A percentile compares a stretch with the other conserved stretches of the same genome.
phyloP scores from a whole-genome alignment of 2,888 invertebrate species.

The Labia minor region DNA sequence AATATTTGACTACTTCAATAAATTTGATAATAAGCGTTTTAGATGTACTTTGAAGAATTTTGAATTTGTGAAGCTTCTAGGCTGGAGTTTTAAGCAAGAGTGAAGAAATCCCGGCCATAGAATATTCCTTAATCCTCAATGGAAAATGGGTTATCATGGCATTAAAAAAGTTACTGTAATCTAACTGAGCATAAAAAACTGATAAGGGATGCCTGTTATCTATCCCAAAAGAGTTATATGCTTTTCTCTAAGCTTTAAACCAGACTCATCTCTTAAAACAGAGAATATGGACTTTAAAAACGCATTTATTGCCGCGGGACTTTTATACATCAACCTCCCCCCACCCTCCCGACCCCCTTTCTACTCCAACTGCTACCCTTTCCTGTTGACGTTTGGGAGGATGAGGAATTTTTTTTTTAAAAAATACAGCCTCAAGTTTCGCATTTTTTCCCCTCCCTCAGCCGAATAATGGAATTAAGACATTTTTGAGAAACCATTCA shows the following conservation, averaged over 20 bases:
- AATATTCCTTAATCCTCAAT: slow-evolving; percentile 13
- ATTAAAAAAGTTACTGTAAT: slow-evolving; percentile 13
- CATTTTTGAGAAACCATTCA: background rate
- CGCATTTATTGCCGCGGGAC: slow-evolving; percentile 13
- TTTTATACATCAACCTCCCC: background rate
- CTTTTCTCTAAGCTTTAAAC: slow-evolving; percentile 13
- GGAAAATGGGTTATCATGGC: slow-evolving; percentile 8
- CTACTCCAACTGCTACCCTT: too few species aligned
- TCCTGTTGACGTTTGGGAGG: background rate
- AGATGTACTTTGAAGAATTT: too few species aligned
- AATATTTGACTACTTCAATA: too few species aligned
- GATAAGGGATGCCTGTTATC: slow-evolving; percentile 4
- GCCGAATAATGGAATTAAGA: background rate
- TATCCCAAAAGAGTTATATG: slow-evolving; percentile 5
- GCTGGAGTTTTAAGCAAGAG: too few species aligned
- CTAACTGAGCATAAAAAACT: slow-evolving; percentile 13
- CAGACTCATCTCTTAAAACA: slow-evolving; percentile 13
- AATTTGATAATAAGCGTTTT: too few species aligned
- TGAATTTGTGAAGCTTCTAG: too few species aligned
- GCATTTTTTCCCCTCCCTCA: background rate
- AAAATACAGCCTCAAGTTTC: background rate
- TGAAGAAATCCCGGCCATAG: background rate
- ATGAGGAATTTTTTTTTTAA: background rate
- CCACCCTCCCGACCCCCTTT: background rate
- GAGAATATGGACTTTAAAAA: slow-evolving; percentile 13